Conservation (phyloP, 2,113 vertebrate genomes). For the Muntiacus muntjak region DNA sequence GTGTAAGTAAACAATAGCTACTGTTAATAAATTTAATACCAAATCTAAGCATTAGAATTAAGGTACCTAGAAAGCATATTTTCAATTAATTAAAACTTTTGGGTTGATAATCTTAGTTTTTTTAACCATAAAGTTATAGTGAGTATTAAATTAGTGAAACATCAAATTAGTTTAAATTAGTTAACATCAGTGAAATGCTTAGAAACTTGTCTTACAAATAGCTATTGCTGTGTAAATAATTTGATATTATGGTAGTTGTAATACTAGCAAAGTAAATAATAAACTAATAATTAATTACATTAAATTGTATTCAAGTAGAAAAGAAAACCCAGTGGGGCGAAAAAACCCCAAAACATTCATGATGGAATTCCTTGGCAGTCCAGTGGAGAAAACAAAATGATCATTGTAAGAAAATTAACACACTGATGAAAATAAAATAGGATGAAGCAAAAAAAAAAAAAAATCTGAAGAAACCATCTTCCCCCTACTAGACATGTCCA, state of each 20-base stretch:
- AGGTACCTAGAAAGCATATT: not conserved
- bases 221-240: not conserved
- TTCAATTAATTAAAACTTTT: not conserved
- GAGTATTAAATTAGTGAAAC: not conserved
- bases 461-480: not conserved
- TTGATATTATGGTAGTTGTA: not conserved
- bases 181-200: not conserved
- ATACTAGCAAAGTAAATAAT: not conserved
- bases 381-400: not conserved
- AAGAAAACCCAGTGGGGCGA: not conserved
- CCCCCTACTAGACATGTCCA: not conserved
- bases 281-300: not conserved
- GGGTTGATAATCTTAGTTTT: not conserved
- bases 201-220: not conserved
- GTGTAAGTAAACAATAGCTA: not conserved
- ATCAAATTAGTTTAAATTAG: not conserved
- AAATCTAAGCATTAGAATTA: not conserved
- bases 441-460: not conserved
- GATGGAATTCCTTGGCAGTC: not conserved
- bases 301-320: not conserved
- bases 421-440: not conserved
- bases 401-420: not conserved
- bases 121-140: not conserved
- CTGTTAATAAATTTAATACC: not conserved
- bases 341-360: not conserved